Base-by-base conservation (phyloP, 2,797 vertebrate species). In the Sebastes itinus region DNA sequence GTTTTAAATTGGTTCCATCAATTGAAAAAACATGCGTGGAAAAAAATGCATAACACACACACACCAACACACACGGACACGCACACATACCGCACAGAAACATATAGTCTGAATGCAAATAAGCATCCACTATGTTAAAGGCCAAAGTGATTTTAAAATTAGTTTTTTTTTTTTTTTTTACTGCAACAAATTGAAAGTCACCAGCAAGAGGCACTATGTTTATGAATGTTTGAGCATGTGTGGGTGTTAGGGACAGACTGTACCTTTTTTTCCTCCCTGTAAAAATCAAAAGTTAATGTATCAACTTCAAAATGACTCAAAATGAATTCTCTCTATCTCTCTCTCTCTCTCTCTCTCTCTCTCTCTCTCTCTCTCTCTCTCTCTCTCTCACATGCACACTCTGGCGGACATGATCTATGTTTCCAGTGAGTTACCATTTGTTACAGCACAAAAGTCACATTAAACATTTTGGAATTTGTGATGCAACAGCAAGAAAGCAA, bases 401-500 rank as follows among this genome's bases (percentile, higher is more conserved):
- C 25, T 13, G n/a, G 63, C 56, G 59, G 70, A 56, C 54, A 78
- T 55, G 38, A 84, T 83, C 54, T 78, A 55, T 60, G 65, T 77
- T 88, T 82, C 58, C 27, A 46, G 27, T 18, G 62, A 83, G 56
- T 80, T 85, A 54, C 67, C 42, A 65, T 87, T 87, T 75, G 46
- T 89, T 87, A 82, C 75, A 75, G 58, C 63, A 83, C 59, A 86
- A 79, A 75, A 83, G 52, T 71, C 23, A 74, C 76, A 77, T 80
- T 77, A 83, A 89, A 82, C 65, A 78, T 89, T 78, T 74, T 75
- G 28, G 81, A 85, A 83, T 88, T 61, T 85, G 81, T 87, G 91
- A 92, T 88, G 90, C 88, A 90, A 92, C 58, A 80, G 61, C 68
- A 78, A 78, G 80, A 91, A 93, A 92, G 85, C 75, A 86, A 90